Percentiles rank a stretch among this genome's conserved stretches.
These are phyloP conservation scores for Cisticola juncidis DNA, from an alignment of 2,113 vertebrate species.

Conservation along the genomic window DNA sequence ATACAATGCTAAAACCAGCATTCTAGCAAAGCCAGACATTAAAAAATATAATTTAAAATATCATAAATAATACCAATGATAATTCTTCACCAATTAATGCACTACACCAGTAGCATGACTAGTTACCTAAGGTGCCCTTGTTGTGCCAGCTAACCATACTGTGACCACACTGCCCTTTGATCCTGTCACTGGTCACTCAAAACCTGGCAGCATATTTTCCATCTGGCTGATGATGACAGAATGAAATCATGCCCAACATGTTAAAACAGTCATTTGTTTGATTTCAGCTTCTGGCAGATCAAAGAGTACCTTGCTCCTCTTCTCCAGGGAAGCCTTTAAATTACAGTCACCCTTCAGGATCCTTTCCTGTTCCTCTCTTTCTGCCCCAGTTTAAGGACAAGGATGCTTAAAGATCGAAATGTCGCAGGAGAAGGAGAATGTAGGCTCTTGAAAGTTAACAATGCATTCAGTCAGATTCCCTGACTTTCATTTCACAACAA, in stretches of 20 bases:
- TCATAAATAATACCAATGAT: not conserved
- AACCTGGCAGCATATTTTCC: conserved; percentile 72
- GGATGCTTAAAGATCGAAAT: conserved; percentile 69
- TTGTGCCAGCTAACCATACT: conserved; percentile 67
- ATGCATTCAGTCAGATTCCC: conserved; percentile 68
- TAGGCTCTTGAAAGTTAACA: conserved; percentile 34
- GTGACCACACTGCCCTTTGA: conserved; percentile 63
- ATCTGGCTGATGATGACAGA: conserved; percentile 75
- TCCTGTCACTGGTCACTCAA: conserved; percentile 68
- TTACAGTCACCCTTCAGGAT: conserved; percentile 75
- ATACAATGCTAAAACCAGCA: not conserved
- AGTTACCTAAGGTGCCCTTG: not conserved
- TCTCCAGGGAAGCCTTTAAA: conserved; percentile 82
- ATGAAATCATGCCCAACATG: conserved; percentile 57
- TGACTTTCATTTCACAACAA: conserved; percentile 63
- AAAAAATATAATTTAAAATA: not conserved
- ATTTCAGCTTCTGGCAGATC: conserved; percentile 73
- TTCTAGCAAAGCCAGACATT: not conserved
- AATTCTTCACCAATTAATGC: not conserved
- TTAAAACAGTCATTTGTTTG: conserved; percentile 50
- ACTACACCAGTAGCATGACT: not conserved
- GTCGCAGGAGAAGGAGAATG: conserved; percentile 77
- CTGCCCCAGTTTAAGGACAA: conserved; percentile 75
- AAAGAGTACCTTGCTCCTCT: conserved; percentile 50
- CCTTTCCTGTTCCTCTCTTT: conserved; percentile 64